Percentiles rank a stretch among this genome's conserved stretches.
Evolutionary conservation across 2,888 invertebrate species (phyloP).

Genomic region (Hydriomena furcata): DNA sequence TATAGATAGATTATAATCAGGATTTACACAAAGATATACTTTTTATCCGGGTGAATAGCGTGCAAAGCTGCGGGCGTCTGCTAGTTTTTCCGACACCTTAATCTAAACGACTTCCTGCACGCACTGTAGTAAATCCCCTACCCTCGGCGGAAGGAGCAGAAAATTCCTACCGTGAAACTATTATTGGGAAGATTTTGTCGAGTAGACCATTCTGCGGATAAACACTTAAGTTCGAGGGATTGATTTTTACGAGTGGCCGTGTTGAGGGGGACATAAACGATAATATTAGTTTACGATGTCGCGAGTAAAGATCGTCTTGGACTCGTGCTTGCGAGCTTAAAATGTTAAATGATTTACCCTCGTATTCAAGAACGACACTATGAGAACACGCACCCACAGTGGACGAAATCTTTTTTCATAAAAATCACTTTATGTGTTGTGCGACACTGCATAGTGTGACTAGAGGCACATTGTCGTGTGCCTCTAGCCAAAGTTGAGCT

Average conservation of each 20-base stretch:
- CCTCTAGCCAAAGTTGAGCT: too few relatives aligned
- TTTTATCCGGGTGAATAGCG: too few relatives aligned
- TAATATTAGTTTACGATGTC: slow-evolving; percentile 35
- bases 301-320: background rate
- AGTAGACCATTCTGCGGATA: slow-evolving; percentile 27
- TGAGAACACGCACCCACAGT: too few relatives aligned
- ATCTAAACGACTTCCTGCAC: slow-evolving; percentile 4
- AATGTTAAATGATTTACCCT: slow-evolving; percentile 13
- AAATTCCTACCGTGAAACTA: slow-evolving; percentile 12
- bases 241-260: slow-evolving; percentile 32
- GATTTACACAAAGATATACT: too few relatives aligned
- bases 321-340: slow-evolving; percentile 2
- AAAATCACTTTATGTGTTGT: too few relatives aligned
- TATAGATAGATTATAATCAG: too few relatives aligned
- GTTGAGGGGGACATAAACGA: slow-evolving; percentile 33
- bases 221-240: slow-evolving; percentile 33
- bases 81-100: background rate
- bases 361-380: too few relatives aligned
- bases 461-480: too few relatives aligned
- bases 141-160: slow-evolving; percentile 2
- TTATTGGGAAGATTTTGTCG: slow-evolving; percentile 15
- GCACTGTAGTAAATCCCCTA: slow-evolving; percentile 4
- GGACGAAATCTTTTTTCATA: too few relatives aligned
- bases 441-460: too few relatives aligned
- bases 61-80: too few relatives aligned